Percentiles rank a stretch among this genome's conserved stretches.
phyloP scores from a whole-genome alignment of 1,140 invertebrate species.

The Drosophila gunungcola region DNA sequence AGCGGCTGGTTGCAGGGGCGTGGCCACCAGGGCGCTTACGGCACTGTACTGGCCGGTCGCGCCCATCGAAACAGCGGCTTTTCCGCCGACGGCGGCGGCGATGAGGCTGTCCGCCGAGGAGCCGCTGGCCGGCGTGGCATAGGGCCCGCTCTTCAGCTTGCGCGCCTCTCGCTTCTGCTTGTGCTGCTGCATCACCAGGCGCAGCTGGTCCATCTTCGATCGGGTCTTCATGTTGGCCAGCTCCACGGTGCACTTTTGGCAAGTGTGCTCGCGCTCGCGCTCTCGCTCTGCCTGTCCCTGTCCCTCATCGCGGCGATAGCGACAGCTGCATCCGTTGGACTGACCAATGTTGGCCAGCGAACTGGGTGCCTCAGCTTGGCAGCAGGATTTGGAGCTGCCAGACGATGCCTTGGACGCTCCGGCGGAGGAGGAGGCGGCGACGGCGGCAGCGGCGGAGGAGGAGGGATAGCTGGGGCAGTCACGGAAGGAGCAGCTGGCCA shows the following conservation, averaged over 20 bases:
- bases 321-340: conserved; percentile 71
- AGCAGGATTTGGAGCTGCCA: conserved; percentile 17
- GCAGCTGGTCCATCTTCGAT: conserved; percentile 93
- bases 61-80: not conserved
- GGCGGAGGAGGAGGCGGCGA: conserved; percentile 4
- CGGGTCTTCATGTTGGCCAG: conserved; percentile 92
- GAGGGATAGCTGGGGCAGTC: conserved; percentile 71
- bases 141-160: conserved; percentile 90
- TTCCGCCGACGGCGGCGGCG: not conserved
- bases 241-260: conserved; percentile 85
- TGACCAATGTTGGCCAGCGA: not conserved
- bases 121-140: conserved; percentile 84
- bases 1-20: conserved; percentile 16
- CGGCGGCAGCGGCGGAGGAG: not conserved
- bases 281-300: conserved; percentile 46
- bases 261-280: conserved; percentile 67
- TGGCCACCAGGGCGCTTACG: conserved; percentile 55
- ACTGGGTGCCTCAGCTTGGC: conserved; percentile 19
- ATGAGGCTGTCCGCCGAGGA: not conserved
- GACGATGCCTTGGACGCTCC: conserved; percentile 14
- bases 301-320: conserved; percentile 52
- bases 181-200: conserved; percentile 94
- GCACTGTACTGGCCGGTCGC: conserved; percentile 44
- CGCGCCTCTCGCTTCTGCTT: conserved; percentile 92
- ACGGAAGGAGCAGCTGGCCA: conserved; percentile 61